These are phyloP conservation scores for Drosophila ustulata DNA, from an alignment of 2,888 invertebrate genomes.

Conservation along the genomic window DNA sequence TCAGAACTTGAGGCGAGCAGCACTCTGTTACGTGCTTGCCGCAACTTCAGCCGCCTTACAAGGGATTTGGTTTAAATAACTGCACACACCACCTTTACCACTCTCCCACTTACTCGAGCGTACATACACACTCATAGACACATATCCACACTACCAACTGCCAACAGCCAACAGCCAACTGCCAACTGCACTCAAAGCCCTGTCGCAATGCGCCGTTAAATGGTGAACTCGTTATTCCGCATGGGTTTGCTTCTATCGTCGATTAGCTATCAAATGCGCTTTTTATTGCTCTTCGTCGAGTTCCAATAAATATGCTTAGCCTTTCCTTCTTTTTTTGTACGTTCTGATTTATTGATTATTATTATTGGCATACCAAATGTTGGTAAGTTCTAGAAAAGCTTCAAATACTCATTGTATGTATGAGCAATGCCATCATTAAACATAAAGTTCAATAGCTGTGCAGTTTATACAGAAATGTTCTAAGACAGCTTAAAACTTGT, in stretches of 20 bases:
- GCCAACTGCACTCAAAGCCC: slow-evolving; percentile 30
- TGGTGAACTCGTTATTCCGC: slow-evolving; percentile 30
- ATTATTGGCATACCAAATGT: slow-evolving; percentile 33
- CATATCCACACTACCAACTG: background rate
- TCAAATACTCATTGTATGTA: slow-evolving; percentile 9
- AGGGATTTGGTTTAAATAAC: slow-evolving; percentile 71
- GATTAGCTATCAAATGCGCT: slow-evolving; percentile 44
- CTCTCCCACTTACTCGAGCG: slow-evolving; percentile 18
- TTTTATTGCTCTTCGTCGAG: background rate
- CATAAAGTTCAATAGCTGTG: background rate
- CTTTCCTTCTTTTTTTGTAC: slow-evolving; percentile 22
- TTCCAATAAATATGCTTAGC: slow-evolving; percentile 56
- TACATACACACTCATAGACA: background rate
- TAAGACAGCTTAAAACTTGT: too few relatives aligned
- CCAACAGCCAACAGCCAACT: slow-evolving; percentile 2
- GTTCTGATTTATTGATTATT: slow-evolving; percentile 53
- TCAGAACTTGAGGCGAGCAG: background rate
- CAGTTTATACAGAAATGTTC: too few relatives aligned
- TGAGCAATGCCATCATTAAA: background rate
- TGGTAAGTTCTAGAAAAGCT: slow-evolving; percentile 7
- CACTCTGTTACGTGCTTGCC: slow-evolving; percentile 62
- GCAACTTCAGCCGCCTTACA: slow-evolving; percentile 60
- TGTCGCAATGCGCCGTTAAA: slow-evolving; percentile 51
- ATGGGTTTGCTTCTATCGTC: slow-evolving; percentile 25
- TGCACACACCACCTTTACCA: slow-evolving; percentile 45